phyloP scores from a whole-genome alignment of 2,888 invertebrate species.

The Polymixis flavicincta region DNA sequence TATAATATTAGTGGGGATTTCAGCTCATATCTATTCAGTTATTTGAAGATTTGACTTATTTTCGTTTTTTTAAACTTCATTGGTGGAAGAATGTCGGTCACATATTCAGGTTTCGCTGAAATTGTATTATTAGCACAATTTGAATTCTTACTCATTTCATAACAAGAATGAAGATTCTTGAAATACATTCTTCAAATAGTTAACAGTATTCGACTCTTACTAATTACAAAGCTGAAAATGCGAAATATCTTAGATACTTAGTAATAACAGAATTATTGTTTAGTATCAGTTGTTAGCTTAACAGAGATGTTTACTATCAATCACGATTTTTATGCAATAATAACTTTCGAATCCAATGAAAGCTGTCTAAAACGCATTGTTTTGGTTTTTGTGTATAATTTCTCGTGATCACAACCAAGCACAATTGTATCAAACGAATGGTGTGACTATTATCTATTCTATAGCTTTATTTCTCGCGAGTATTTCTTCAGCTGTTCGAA shows the following conservation, averaged over 20 bases:
- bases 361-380: slow-evolving; percentile 70
- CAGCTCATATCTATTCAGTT: background rate
- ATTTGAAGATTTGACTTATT: background rate
- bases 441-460: slow-evolving; percentile 60
- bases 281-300: slow-evolving; percentile 30
- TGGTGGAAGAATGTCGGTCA: background rate
- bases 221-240: slow-evolving; percentile 43
- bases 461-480: slow-evolving; percentile 53
- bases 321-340: slow-evolving; percentile 51
- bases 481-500: slow-evolving; percentile 48
- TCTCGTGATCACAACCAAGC: slow-evolving; percentile 65
- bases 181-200: slow-evolving; percentile 26
- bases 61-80: slow-evolving; percentile 6
- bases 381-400: slow-evolving; percentile 71
- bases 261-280: slow-evolving; percentile 48
- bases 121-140: slow-evolving; percentile 49
- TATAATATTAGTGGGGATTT: background rate
- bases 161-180: slow-evolving; percentile 28
- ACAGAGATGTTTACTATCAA: slow-evolving; percentile 38
- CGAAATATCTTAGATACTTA: slow-evolving; percentile 31
- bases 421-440: slow-evolving; percentile 65
- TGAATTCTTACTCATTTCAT: slow-evolving; percentile 44
- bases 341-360: slow-evolving; percentile 75
- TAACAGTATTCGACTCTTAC: slow-evolving; percentile 31
- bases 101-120: slow-evolving; percentile 42